Base-by-base conservation (phyloP, 2,797 vertebrate species). In the Mormyrops attenuatus region DNA sequence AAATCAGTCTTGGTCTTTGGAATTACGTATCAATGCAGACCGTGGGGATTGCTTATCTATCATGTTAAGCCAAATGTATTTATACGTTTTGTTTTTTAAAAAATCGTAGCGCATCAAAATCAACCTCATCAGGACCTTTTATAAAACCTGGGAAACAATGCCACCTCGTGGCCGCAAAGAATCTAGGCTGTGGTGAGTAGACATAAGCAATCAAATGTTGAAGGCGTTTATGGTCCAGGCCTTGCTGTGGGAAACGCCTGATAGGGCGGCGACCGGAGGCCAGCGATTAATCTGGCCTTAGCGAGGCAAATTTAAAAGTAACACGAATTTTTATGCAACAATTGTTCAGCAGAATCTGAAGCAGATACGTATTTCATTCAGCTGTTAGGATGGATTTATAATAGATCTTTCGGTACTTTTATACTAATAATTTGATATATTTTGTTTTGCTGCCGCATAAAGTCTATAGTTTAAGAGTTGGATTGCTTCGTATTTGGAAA, bases 261-360 rank as follows among this genome's bases (percentile, higher is more conserved):
- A 85, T 47, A 34, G 8, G 9, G 52, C 26, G 26, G 11, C 1
- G 30, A 26, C 2, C 30, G 15, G n/a, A n/a, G n/a, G 22, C 1
- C 38, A 49, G 22, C 55, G 73, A 63, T 55, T 60, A 6, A 15
- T 90, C 53, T 55, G 30, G 87, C 55, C 87, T 90, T 15, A 85
- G 87, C 17, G 89, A 85, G 89, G 89, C 89, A 90, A 88, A 88
- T 90, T 90, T 90, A 84, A 90, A 90, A 17, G 66, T 55, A 41
- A 4, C 20, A 20, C 6, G 52, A 38, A 22, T 5, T 30, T 38
- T 34, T 20, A 7, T 8, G 34, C n/a, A 84, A 20, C 8, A 60
- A 1, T 20, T 17, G 13, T n/a, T 63, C n/a, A 34, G 26, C 3
- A 34, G 34, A 38, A 30, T 57, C 84, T 6, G 38, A 7, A 77